Conservation (phyloP, 2,797 vertebrate genomes). For the Potorous gilbertii region DNA sequence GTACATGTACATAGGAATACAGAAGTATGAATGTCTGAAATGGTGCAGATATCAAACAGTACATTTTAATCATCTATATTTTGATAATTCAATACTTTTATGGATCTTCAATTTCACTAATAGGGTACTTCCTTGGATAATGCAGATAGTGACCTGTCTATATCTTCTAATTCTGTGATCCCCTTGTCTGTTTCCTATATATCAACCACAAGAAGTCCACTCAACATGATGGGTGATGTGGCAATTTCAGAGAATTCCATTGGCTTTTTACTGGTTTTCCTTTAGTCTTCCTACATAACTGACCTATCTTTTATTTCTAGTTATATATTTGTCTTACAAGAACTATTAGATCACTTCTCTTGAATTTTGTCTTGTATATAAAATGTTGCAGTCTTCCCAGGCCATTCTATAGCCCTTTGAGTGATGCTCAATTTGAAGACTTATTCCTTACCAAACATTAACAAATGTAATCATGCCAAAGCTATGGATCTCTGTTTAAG, state of each 20-base stretch:
- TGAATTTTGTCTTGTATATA: background rate
- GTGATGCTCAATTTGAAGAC: background rate
- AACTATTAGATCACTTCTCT: background rate
- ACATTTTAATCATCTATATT: background rate
- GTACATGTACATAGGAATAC: background rate
- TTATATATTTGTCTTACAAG: background rate
- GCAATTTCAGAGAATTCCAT: background rate
- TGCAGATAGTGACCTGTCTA: background rate
- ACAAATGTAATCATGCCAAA: background rate
- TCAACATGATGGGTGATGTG: background rate
- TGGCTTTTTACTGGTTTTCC: background rate
- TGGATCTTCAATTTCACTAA: background rate
- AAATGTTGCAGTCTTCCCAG: background rate
- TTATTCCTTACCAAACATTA: background rate
- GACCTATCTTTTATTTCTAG: background rate
- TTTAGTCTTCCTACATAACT: fast-evolving
- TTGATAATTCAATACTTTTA: background rate
- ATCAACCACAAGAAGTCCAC: background rate
- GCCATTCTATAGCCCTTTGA: background rate
- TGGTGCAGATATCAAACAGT: background rate
- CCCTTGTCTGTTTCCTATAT: background rate
- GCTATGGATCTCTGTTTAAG: background rate
- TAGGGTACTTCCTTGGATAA: background rate
- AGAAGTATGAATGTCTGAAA: no score
- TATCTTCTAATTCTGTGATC: background rate